phyloP scores from a whole-genome alignment of 2,797 vertebrate species.

The Trachurus trachurus region DNA sequence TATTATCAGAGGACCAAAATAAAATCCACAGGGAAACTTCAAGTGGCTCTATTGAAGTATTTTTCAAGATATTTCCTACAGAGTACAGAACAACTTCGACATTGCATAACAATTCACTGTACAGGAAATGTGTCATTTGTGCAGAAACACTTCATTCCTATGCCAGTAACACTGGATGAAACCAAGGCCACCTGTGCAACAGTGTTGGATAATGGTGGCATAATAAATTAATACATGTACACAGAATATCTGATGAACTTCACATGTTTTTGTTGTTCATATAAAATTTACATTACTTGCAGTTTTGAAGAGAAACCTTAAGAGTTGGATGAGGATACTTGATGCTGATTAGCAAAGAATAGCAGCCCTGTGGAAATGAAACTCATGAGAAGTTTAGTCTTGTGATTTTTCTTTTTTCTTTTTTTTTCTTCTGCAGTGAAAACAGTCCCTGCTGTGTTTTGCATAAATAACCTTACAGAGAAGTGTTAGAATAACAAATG shows the following conservation, averaged over 20 bases:
- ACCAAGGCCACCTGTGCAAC: background rate
- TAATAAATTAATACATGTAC: background rate
- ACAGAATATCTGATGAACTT: background rate
- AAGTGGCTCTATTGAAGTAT: slow-evolving; percentile 24
- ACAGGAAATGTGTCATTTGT: slow-evolving; percentile 22
- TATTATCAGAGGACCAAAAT: background rate
- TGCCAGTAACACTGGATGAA: slow-evolving; percentile 7
- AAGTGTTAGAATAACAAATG: background rate
- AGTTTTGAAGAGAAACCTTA: background rate
- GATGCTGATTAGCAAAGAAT: slow-evolving; percentile 4
- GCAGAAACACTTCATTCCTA: slow-evolving; percentile 9
- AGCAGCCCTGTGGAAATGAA: slow-evolving; percentile 30
- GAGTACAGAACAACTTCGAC: slow-evolving; percentile 18
- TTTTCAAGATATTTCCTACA: slow-evolving; percentile 24
- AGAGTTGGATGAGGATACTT: background rate
- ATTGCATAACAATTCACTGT: slow-evolving; percentile 27
- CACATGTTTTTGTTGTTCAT: background rate
- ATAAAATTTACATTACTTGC: background rate
- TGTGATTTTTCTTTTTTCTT: slow-evolving; percentile 36
- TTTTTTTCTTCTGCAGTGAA: slow-evolving; percentile 13
- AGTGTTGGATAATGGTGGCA: background rate
- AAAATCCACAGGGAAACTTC: background rate
- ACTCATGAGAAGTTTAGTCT: slow-evolving; percentile 29
- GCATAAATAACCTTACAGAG: slow-evolving; percentile 9
- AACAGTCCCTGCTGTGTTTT: slow-evolving; percentile 18